Evolutionary conservation across 2,888 invertebrate genomes (phyloP).

Genomic region (Ceriagrion tenellum): DNA sequence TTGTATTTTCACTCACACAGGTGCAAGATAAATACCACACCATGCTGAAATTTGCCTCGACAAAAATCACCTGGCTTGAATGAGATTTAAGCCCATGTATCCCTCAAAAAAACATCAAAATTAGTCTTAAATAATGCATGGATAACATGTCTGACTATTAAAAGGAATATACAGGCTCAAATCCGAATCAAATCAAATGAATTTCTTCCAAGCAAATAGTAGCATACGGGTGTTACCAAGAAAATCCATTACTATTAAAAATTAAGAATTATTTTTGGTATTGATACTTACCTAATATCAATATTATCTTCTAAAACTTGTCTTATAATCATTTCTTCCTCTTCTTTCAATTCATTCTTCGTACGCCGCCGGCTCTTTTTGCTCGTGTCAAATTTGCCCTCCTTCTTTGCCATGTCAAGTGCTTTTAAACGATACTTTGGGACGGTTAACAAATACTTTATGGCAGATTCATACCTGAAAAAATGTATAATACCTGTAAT

Average conservation of each 20-base stretch:
- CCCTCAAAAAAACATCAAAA: too few relatives aligned
- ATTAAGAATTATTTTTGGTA: neutral
- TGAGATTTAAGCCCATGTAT: too few relatives aligned
- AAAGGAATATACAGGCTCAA: too few relatives aligned
- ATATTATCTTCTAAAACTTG: constrained; percentile 94
- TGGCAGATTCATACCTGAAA: constrained; percentile 86
- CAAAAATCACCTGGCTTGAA: too few relatives aligned
- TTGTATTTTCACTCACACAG: too few relatives aligned
- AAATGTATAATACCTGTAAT: neutral
- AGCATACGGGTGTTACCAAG: neutral
- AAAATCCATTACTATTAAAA: neutral
- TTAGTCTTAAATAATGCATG: too few relatives aligned
- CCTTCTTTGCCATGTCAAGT: constrained; percentile 81
- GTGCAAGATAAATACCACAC: too few relatives aligned
- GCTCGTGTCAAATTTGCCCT: constrained; percentile 80
- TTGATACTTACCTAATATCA: constrained; percentile 84
- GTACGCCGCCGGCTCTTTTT: constrained; percentile 79
- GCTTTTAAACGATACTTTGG: constrained; percentile 93
- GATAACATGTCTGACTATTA: too few relatives aligned
- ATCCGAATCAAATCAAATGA: too few relatives aligned
- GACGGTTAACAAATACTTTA: constrained; percentile 91
- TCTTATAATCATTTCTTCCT: constrained; percentile 89
- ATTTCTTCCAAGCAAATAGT: too few relatives aligned
- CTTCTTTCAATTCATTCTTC: constrained; percentile 85
- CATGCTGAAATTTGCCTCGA: too few relatives aligned